Evolutionary conservation across 2,797 vertebrate genomes (phyloP).

Genomic region (Austrolebias charrua): DNA sequence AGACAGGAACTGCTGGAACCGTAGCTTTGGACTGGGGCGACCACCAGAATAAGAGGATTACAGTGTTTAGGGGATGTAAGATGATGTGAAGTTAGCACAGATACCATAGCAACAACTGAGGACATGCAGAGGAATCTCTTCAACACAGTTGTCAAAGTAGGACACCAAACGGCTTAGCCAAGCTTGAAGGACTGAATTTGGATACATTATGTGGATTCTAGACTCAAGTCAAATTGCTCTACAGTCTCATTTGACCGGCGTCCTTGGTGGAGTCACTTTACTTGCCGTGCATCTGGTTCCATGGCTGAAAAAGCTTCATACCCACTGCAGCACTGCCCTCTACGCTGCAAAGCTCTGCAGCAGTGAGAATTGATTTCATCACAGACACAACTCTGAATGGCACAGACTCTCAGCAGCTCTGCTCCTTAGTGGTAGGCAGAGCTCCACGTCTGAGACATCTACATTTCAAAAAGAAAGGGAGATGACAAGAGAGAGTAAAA

Average conservation of each 20-base stretch:
- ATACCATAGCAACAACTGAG: slow-evolving; percentile 41
- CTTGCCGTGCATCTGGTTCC: slow-evolving; percentile 32
- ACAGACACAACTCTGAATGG: slow-evolving; percentile 37
- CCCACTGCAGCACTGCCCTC: slow-evolving; percentile 54
- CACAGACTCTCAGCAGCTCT: slow-evolving; percentile 37
- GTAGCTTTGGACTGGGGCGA: slow-evolving; percentile 19
- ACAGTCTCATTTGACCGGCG: slow-evolving; percentile 13
- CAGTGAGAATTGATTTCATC: slow-evolving; percentile 64
- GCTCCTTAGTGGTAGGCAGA: slow-evolving; percentile 27
- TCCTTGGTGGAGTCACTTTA: slow-evolving; percentile 11
- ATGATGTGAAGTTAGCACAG: slow-evolving; percentile 39
- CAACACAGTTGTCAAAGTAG: slow-evolving; percentile 49
- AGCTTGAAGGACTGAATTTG: slow-evolving; percentile 39
- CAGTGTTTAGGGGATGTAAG: slow-evolving; percentile 30
- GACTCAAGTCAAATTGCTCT: slow-evolving; percentile 42
- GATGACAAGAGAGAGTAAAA: slow-evolving; percentile 13
- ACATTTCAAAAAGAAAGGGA: slow-evolving; percentile 35
- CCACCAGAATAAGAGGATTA: slow-evolving; percentile 49
- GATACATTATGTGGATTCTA: slow-evolving; percentile 41
- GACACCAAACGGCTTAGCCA: slow-evolving; percentile 43
- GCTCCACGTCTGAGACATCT: slow-evolving; percentile 38
- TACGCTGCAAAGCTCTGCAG: slow-evolving; percentile 62
- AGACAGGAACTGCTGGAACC: slow-evolving; percentile 11
- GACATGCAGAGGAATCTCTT: slow-evolving; percentile 29
- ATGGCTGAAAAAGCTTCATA: slow-evolving; percentile 28